Conservation (phyloP, 1,140 invertebrate species). For the Scaptomyza montana region DNA sequence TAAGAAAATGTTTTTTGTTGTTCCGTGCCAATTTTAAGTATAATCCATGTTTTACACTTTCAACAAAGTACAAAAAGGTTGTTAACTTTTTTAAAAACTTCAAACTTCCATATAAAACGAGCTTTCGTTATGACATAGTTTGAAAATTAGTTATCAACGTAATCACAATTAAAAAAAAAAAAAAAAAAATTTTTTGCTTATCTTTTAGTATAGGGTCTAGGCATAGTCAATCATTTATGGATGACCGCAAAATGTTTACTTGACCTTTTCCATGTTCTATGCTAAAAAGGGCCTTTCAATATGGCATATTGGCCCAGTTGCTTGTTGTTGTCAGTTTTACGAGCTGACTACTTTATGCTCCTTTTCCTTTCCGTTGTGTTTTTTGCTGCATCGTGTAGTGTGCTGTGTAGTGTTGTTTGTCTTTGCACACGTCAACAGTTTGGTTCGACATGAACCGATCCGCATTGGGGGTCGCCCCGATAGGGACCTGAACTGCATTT, state of each 20-base stretch:
- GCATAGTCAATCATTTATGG: neutral
- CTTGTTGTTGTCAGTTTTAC: conserved; percentile 49
- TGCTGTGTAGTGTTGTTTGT: conserved; percentile 34
- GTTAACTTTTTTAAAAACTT: no score
- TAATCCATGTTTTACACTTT: no score
- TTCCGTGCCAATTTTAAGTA: no score
- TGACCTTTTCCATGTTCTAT: conserved; percentile 16
- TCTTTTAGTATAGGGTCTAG: neutral
- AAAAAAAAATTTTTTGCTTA: no score
- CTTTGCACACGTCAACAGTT: conserved; percentile 49
- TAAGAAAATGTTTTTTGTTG: no score
- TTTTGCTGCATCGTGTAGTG: conserved; percentile 16
- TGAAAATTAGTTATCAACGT: no score
- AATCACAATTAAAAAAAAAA: no score
- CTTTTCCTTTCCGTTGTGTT: neutral
- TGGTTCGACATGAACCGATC: conserved; percentile 26
- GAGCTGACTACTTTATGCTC: conserved; percentile 48
- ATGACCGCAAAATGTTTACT: neutral
- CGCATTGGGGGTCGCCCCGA: conserved; percentile 17
- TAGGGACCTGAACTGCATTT: conserved; percentile 32
- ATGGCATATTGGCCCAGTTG: conserved; percentile 34
- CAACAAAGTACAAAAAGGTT: no score
- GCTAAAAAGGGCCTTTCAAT: conserved; percentile 18
- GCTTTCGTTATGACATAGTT: no score
- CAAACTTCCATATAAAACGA: no score